A percentile compares a stretch with the other conserved stretches of the same genome.
Conservation (phyloP, 2,797 vertebrate genomes). For the Eutrigla gurnardus region DNA sequence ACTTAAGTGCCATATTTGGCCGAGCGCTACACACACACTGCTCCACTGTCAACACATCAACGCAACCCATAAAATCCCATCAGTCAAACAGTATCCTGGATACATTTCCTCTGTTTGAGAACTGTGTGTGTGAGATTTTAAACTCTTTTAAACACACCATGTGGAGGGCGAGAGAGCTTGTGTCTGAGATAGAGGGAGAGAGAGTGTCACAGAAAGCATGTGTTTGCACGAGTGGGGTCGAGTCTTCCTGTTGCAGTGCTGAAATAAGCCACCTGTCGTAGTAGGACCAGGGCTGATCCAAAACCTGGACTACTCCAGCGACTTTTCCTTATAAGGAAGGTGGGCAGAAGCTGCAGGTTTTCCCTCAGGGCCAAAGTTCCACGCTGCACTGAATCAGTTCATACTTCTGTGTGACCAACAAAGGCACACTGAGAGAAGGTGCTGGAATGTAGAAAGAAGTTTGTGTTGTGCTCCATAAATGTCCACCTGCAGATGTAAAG, state of each 20-base stretch:
- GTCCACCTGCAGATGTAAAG: neutral
- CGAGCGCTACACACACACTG: neutral
- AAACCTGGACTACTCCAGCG: conserved; percentile 31
- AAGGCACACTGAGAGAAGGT: conserved; percentile 23
- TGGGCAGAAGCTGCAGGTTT: conserved; percentile 56
- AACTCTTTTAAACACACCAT: conserved; percentile 19
- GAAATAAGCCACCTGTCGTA: conserved; percentile 77
- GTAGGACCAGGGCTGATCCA: conserved; percentile 41
- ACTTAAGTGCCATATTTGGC: neutral
- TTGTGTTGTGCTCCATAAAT: neutral
- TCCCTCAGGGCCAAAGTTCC: conserved; percentile 52
- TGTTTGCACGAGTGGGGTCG: conserved; percentile 44
- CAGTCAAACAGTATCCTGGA: conserved; percentile 37
- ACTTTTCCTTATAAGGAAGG: conserved; percentile 79
- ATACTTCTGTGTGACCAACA: conserved; percentile 39
- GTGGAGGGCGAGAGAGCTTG: conserved; percentile 2
- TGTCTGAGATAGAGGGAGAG: neutral
- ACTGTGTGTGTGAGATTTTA: neutral
- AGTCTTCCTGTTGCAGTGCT: conserved; percentile 57
- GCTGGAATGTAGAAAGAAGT: conserved; percentile 1
- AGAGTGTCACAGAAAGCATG: conserved; percentile 1
- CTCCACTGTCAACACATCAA: neutral
- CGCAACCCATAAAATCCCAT: neutral
- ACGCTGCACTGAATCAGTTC: conserved; percentile 44
- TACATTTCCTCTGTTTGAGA: conserved; percentile 61